Conservation (phyloP, 2,797 vertebrate species). For the Microctenopoma stevenorrisi region DNA sequence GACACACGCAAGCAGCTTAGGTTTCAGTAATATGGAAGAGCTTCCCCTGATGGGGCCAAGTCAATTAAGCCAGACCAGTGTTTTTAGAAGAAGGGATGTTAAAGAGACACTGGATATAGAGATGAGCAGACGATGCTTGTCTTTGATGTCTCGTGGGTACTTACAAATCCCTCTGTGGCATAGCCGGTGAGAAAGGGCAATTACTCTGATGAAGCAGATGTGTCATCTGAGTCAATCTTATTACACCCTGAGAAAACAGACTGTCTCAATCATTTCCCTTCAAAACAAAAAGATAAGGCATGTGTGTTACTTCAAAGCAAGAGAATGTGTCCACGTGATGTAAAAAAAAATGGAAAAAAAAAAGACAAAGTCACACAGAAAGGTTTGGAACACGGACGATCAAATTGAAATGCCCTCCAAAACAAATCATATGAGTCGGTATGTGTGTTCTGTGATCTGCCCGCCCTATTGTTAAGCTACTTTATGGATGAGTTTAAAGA, state of each 20-base stretch:
- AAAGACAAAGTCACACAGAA: neutral
- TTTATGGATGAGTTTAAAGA: no score
- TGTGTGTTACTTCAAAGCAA: conserved; percentile 22
- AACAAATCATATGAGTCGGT: neutral
- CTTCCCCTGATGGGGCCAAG: conserved; percentile 59
- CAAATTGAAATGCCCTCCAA: neutral
- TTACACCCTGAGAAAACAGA: conserved; percentile 58
- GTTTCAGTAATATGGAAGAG: conserved; percentile 60
- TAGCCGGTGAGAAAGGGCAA: conserved; percentile 51
- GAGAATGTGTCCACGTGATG: neutral
- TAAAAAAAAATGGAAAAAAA: neutral
- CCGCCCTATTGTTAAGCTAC: neutral
- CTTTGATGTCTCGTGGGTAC: conserved; percentile 66
- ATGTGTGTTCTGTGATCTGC: neutral
- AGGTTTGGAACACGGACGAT: neutral
- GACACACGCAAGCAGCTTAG: conserved; percentile 71
- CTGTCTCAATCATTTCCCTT: conserved; percentile 53
- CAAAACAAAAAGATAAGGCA: conserved; percentile 13
- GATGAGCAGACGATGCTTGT: conserved; percentile 52
- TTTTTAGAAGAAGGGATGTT: conserved; percentile 61
- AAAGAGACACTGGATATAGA: conserved; percentile 52
- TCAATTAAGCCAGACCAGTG: conserved; percentile 71
- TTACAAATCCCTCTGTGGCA: conserved; percentile 53
- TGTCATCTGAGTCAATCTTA: conserved; percentile 64
- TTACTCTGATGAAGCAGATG: conserved; percentile 63